These are phyloP conservation scores for Silurus lanzhouensis DNA, from an alignment of 2,797 vertebrate species.

Conservation along the genomic window DNA sequence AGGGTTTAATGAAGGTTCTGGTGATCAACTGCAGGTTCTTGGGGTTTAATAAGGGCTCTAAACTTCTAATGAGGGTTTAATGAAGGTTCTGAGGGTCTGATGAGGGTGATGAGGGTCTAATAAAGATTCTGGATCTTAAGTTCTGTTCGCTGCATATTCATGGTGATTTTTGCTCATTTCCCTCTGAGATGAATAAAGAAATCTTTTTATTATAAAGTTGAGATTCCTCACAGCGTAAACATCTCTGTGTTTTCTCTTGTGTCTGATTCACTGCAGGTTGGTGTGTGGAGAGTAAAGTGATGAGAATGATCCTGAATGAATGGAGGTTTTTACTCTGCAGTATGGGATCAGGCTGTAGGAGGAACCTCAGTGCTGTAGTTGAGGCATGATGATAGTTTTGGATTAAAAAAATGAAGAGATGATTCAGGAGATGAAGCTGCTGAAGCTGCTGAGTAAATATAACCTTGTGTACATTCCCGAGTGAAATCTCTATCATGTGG, in stretches of 20 bases:
- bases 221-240: no score
- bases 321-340: no score
- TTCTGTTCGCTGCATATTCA: not conserved
- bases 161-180: not conserved
- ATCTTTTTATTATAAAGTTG: no score
- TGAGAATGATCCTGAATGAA: no score
- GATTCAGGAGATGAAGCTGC: not conserved
- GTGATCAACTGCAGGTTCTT: not conserved
- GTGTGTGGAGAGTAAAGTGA: no score
- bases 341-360: no score
- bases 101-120: not conserved
- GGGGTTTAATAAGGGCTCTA: not conserved
- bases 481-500: not conserved
- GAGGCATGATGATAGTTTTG: not conserved
- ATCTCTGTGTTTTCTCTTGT: no score
- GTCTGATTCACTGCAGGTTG: no score
- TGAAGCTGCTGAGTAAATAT: not conserved
- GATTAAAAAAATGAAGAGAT: constrained; percentile 7
- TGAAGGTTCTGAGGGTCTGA: not conserved
- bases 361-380: no score
- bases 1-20: not conserved
- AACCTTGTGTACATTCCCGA: not conserved
- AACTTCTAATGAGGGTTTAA: not conserved
- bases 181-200: no score
- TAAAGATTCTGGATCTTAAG: no score